Evolutionary conservation across 2,888 invertebrate species (phyloP).

Genomic region (Hydrotaea diabolus): DNA sequence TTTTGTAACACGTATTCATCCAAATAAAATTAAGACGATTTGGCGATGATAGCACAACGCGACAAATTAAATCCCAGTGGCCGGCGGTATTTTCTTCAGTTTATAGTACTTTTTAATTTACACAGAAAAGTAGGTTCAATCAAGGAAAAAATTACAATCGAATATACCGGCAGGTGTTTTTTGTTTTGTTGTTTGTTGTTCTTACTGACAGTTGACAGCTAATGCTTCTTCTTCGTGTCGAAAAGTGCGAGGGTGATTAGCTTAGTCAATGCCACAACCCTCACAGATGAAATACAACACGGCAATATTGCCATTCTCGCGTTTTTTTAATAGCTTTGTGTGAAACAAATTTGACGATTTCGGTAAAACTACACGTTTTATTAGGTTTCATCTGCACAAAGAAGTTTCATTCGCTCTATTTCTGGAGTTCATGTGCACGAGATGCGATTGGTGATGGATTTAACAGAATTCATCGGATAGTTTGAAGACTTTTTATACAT

Average conservation of each 20-base stretch:
- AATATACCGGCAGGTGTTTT: constrained; percentile 13
- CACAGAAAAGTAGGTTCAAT: no score
- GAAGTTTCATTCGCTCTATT: no score
- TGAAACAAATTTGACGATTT: no score
- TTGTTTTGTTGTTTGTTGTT: not conserved
- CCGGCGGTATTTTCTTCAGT: constrained; percentile 2
- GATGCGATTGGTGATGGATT: no score
- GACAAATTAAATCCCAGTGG: constrained; percentile 18
- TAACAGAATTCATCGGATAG: no score
- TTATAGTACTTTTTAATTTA: not conserved
- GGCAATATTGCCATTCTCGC: no score
- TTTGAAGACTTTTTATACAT: no score
- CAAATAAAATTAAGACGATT: constrained; percentile 25
- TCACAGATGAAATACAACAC: no score
- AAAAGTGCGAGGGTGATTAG: not conserved
- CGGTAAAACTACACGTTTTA: no score
- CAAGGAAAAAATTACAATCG: not conserved
- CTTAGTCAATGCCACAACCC: constrained; percentile 29
- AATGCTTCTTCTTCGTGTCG: constrained; percentile 36
- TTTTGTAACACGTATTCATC: constrained; percentile 25
- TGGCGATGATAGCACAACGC: constrained; percentile 14
- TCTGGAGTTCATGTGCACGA: no score
- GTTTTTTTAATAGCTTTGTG: no score
- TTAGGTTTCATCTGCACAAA: no score
- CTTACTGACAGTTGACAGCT: constrained; percentile 2